Conservation (phyloP, 2,113 vertebrate species). For the human (Homo sapiens) region GRCh38 chr1:180885501-180886000, state of each 20-base stretch:
- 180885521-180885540: conserved; percentile 22
- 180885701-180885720: conserved; percentile 37
- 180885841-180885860: neutral
- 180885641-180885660: conserved; percentile 29
- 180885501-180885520: conserved; percentile 23
- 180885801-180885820: neutral
- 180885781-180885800: neutral
- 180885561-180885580: conserved; percentile 48
- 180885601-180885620: conserved; percentile 34
- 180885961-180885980: conserved; percentile 14
- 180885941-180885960: conserved; percentile 19
- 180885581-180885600: conserved; percentile 39
- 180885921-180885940: conserved; percentile 47
- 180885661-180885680: neutral
- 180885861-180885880: conserved; percentile 4
- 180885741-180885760: neutral
- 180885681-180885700: conserved; percentile 8
- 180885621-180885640: neutral
- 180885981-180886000: neutral
- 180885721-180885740: neutral
- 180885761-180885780: neutral
- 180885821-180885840: neutral
- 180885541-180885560: conserved; percentile 48
- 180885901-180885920: conserved; percentile 48
- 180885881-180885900: neutral